Base-by-base conservation (phyloP, 2,888 invertebrate genomes). In the Heliconius ethilla region DNA sequence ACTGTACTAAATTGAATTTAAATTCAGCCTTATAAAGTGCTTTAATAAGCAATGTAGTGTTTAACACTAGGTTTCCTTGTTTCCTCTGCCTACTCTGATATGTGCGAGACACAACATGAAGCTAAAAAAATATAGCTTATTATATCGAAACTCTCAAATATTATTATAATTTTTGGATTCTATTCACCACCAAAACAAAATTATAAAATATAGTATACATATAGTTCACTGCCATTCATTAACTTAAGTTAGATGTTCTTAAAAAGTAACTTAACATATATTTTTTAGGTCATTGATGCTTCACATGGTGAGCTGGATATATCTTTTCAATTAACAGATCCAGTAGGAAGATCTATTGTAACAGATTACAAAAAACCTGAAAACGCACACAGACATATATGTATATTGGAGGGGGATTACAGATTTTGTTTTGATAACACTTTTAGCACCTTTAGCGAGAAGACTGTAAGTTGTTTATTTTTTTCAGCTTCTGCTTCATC, bases 401-500 rank as follows among this genome's bases (percentile, higher is more conserved):
- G 96, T 3, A 83, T 89, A 0, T 86, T 92, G 67, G 92, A 95
- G 10, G 98, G 98, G 0, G 97, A 97, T 87, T 98, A 97, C 88
- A 95, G 96, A 81, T 95, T 98, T 85, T 98, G 98, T 86, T 98
- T 98, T 85, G 98, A 98, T 87, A 98, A 98, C 88, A 96, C 96
- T n/a, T 97, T 97, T 85, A 93, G 93, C 70, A 92, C 92, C 0
- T 92, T 92, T 45, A 97, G 97, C 82, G 92, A 95, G 22, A 98
- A 98, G 88, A 96, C 97, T 0, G 97, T 98, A 65, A 90, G 92
- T 88, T 51, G 40, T 11, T 25, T 66, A 6, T n/a, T 65, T 6
- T 22, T 55, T 22, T 33, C 62, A 18, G 15, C 3, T 66, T 29
- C 29, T 33, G 18, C 29, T 29, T 27, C 29, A 33, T 55, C 55